phyloP scores from a whole-genome alignment of 2,113 vertebrate species.

The Nesogale talazaci region DNA sequence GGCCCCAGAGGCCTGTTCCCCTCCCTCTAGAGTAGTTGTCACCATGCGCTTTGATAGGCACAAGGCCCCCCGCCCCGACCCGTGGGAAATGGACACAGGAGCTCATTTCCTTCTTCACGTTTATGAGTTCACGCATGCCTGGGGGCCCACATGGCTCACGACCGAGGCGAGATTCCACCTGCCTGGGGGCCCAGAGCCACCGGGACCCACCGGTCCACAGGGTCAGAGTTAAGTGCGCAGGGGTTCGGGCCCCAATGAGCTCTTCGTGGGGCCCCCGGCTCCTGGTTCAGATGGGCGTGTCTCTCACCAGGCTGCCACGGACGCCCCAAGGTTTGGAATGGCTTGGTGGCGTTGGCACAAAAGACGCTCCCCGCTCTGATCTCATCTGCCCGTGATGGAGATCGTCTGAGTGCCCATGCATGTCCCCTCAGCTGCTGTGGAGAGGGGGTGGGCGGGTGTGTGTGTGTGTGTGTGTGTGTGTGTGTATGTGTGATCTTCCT shows the following conservation, averaged over 20 bases:
- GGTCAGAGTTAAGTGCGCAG: not conserved
- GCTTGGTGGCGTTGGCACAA: conserved; percentile 49
- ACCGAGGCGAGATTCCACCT: not conserved
- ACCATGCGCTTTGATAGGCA: conserved; percentile 39
- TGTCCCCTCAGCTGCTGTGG: conserved; percentile 30
- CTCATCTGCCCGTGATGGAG: conserved; percentile 66
- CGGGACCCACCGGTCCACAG: not conserved
- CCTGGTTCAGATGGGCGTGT: not conserved
- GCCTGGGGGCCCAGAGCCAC: not conserved
- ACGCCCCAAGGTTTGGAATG: conserved; percentile 63
- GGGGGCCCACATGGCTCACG: not conserved
- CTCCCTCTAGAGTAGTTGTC: conserved; percentile 58
- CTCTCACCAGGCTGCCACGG: not conserved
- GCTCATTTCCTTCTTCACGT: conserved; percentile 63
- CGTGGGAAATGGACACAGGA: conserved; percentile 59
- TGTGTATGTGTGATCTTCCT: conserved; percentile 59
- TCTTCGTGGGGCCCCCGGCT: not conserved
- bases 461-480: too few species aligned
- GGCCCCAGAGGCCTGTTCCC: conserved; percentile 62
- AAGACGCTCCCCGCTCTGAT: conserved; percentile 55
- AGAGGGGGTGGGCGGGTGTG: too few species aligned
- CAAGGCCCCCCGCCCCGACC: conserved; percentile 35
- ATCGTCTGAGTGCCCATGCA: not conserved
- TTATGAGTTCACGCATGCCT: conserved; percentile 80
- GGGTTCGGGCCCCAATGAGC: conserved; percentile 5